phyloP scores from a whole-genome alignment of 2,797 vertebrate genomes.

The Potorous gilbertii region DNA sequence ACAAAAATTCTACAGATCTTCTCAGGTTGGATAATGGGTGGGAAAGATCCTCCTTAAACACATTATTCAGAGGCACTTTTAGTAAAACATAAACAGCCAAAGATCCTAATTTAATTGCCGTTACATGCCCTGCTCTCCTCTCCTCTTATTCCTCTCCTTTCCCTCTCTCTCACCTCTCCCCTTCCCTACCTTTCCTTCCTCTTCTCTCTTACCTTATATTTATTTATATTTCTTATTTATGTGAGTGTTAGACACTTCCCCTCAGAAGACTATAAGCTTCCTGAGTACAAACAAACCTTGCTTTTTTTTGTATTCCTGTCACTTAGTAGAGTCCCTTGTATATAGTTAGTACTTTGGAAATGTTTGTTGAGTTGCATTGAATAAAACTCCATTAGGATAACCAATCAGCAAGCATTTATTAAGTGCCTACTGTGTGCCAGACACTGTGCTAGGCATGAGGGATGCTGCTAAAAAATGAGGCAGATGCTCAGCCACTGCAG shows the following conservation, averaged over 20 bases:
- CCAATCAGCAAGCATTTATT: neutral
- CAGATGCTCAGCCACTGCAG: neutral
- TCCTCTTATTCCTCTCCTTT: no score
- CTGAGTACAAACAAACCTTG: neutral
- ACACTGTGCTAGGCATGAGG: neutral
- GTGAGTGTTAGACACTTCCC: neutral
- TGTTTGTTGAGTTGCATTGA: neutral
- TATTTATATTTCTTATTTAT: neutral
- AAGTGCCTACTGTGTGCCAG: neutral
- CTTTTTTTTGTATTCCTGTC: neutral
- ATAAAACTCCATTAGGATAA: neutral
- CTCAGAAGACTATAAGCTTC: neutral
- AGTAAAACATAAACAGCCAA: no score
- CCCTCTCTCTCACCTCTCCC: no score
- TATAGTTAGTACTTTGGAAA: neutral
- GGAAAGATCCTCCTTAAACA: no score
- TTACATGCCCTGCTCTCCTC: neutral
- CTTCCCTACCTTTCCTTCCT: no score
- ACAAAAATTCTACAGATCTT: no score
- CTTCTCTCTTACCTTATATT: neutral
- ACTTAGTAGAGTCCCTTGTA: neutral
- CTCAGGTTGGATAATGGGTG: no score
- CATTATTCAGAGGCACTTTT: no score
- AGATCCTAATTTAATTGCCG: no score
- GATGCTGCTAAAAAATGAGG: neutral